A percentile compares a stretch with the other conserved stretches of the same genome.
Conservation (phyloP, 2,888 invertebrate species). For the Serrognathus titanus region DNA sequence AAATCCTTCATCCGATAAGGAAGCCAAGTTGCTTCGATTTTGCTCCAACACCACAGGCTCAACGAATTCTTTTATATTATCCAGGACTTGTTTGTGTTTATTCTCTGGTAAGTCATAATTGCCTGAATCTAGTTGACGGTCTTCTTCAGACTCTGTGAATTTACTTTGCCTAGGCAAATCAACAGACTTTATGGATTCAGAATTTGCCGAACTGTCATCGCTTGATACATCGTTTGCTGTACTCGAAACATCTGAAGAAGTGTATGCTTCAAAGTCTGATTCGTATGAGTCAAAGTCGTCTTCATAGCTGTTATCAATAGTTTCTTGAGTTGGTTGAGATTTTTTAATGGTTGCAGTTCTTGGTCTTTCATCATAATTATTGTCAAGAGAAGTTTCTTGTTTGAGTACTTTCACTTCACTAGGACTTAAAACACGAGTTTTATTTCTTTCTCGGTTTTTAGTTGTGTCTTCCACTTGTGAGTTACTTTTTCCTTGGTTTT, state of each 20-base stretch:
- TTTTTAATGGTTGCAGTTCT: conserved; percentile 42
- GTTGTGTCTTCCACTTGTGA: not conserved
- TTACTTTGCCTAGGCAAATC: not conserved
- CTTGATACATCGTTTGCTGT: conserved; percentile 17
- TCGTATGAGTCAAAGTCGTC: conserved; percentile 59
- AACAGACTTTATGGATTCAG: conserved; percentile 5
- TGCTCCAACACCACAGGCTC: conserved; percentile 42
- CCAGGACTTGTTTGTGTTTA: conserved; percentile 43
- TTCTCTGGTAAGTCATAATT: conserved; percentile 52
- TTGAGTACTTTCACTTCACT: conserved; percentile 22
- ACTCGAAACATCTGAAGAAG: conserved; percentile 26
- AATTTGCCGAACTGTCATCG: too few species aligned
- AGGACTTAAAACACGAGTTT: conserved; percentile 22
- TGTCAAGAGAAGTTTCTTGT: conserved; percentile 11
- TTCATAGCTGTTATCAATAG: conserved; percentile 45
- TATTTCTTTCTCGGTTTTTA: conserved; percentile 20
- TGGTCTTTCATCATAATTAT: conserved; percentile 37
- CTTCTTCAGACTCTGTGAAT: conserved; percentile 44
- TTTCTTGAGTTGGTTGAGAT: conserved; percentile 16
- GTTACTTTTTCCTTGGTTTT: not conserved
- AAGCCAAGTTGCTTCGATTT: conserved; percentile 34
- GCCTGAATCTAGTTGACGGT: conserved; percentile 58
- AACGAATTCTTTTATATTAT: conserved; percentile 48
- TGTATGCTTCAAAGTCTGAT: conserved; percentile 54
- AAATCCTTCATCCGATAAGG: conserved; percentile 57